Evolutionary conservation across 2,113 vertebrate genomes (phyloP), one percentile per base, ranked within the genome.

Genomic region (Porphyrio hochstetteri): DNA sequence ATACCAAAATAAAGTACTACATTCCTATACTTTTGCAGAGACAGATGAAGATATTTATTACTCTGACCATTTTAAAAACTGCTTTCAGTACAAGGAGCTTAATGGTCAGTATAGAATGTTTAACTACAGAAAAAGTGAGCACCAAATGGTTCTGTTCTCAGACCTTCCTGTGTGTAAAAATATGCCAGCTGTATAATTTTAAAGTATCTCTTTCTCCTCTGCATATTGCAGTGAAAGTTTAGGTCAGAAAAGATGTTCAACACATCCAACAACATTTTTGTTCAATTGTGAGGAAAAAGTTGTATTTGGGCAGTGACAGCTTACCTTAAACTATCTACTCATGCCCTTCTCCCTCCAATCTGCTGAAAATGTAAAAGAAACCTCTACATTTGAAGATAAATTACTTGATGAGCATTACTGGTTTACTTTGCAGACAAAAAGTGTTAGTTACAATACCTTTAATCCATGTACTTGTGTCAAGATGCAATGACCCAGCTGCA

Each of bases 1-100:
- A 67, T 80, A 70, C 52, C 85, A 69, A 95, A 94, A 95, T 91
- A 80, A 95, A 91, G n/a, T 33, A 46, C 27, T 59, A 38, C 10
- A 57, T 71, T 85, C 50, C 57, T 56, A 87, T 15, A 59, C 0
- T 1, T 83, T 75, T 89, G 23, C 67, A 82, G 61, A 88, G 42
- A 38, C 28, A 79, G 69, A 48, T 13, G 64, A 61, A 77, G 11
- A 12, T 75, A 52, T 87, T 75, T 75, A 50, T 65, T 76, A 10
- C 28, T 33, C 48, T 2, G 1, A 17, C 18, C 44, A 1, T 64
- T 82, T 44, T 11, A 52, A 88, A 78, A 93, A 21, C 18, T 63
- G 50, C 3, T 65, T n/a, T 48, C 17, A 23, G 5, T 61, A 50
- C 7, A 63, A 13, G 13, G 19, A 91, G 7, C 24, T 44, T 86